Percentiles rank a stretch among this genome's conserved stretches.
Conservation (phyloP, 2,888 invertebrate species). For the Athalia cordata region DNA sequence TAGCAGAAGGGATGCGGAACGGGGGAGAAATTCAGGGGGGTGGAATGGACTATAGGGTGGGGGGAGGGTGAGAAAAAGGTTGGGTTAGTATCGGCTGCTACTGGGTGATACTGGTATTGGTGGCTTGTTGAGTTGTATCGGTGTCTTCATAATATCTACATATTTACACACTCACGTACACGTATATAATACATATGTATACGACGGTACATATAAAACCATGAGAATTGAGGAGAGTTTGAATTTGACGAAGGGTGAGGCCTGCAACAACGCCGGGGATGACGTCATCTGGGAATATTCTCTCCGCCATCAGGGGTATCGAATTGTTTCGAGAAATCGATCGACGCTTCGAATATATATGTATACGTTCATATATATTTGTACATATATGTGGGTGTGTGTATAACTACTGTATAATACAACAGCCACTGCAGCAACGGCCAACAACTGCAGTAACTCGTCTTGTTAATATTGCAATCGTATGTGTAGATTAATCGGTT, state of each 20-base stretch:
- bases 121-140: slow-evolving; percentile 6
- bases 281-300: slow-evolving; percentile 42
- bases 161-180: not conserved
- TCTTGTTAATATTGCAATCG: too few species aligned
- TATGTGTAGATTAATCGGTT: too few species aligned
- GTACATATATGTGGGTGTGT: not conserved
- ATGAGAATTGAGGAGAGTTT: slow-evolving; percentile 40
- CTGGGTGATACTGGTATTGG: slow-evolving; percentile 28
- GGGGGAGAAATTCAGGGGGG: slow-evolving; percentile 42
- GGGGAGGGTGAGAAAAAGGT: slow-evolving; percentile 47
- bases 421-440: too few species aligned
- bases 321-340: slow-evolving; percentile 36
- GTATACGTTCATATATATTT: not conserved
- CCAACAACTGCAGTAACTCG: too few species aligned
- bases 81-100: slow-evolving; percentile 32
- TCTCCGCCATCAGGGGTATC: slow-evolving; percentile 13
- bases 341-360: slow-evolving; percentile 6
- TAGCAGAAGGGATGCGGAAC: slow-evolving; percentile 43
- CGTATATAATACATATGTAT: not conserved
- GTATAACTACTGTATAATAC: too few species aligned
- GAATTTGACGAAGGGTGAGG: slow-evolving; percentile 40
- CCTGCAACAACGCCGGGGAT: not conserved
- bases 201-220: not conserved
- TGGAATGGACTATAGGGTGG: slow-evolving; percentile 33
- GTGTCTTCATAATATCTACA: not conserved